These are phyloP conservation scores for Palythoa heliodiscus DNA, from an alignment of 92 coral and sea anemone genomes.

Conservation along the genomic window DNA sequence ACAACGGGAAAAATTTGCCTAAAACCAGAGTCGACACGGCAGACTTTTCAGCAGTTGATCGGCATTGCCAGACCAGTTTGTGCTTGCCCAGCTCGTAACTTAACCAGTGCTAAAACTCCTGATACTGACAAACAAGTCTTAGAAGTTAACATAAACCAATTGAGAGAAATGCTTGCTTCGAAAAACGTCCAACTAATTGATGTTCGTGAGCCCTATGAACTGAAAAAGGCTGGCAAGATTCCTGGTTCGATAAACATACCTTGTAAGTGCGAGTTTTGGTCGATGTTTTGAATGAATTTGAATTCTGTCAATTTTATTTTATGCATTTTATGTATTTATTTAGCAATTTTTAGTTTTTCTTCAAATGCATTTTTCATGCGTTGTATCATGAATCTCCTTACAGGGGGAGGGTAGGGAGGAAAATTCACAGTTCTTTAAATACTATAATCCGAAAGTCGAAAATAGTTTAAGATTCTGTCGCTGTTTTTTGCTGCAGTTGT, in stretches of 20 bases:
- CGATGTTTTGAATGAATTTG: not conserved
- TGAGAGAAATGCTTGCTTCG: constrained; percentile 48
- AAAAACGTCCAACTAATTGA: constrained; percentile 57
- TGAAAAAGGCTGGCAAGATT: constrained; percentile 58
- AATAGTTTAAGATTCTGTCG: too few species aligned
- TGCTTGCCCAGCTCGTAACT: constrained; percentile 54
- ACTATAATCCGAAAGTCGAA: not conserved
- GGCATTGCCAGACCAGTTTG: constrained; percentile 59
- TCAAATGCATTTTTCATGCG: not conserved
- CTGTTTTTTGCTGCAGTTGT: too few species aligned
- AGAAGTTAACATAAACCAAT: constrained; percentile 54
- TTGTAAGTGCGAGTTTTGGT: constrained; percentile 42
- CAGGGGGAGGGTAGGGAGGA: not conserved
- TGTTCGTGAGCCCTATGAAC: constrained; percentile 68
- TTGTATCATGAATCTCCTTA: not conserved
- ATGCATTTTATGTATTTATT: not conserved
- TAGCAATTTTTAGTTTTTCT: not conserved
- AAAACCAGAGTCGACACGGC: constrained; percentile 52
- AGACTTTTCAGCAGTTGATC: constrained; percentile 55
- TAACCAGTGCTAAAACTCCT: constrained; percentile 40
- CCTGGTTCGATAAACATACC: constrained; percentile 61
- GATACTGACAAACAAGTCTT: constrained; percentile 36
- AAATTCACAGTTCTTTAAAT: not conserved
- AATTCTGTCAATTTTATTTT: not conserved
- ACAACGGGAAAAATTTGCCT: constrained; percentile 48